phyloP scores from a whole-genome alignment of 2,888 invertebrate species.

The Lithophane socia region DNA sequence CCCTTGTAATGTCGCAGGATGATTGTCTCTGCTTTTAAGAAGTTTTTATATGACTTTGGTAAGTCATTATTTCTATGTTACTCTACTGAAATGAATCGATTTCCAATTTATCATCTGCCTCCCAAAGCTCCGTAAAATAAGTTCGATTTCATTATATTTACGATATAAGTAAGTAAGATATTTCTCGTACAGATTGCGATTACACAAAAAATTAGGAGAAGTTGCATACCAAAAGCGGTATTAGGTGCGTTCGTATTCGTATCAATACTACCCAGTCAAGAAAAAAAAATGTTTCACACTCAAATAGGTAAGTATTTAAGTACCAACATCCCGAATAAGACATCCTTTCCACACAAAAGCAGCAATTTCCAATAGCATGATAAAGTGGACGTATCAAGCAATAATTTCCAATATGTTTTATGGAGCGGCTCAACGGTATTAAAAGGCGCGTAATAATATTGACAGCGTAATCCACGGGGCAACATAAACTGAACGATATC shows the following conservation, averaged over 20 bases:
- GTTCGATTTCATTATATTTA: not conserved
- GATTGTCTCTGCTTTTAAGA: not conserved
- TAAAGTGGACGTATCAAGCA: slow-evolving; percentile 78
- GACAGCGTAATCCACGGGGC: slow-evolving; percentile 85
- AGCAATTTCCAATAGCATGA: slow-evolving; percentile 71
- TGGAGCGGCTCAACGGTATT: slow-evolving; percentile 88
- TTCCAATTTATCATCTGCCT: not conserved
- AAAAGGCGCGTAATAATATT: slow-evolving; percentile 89
- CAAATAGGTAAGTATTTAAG: slow-evolving; percentile 26
- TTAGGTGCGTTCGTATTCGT: not conserved
- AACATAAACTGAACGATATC: slow-evolving; percentile 86
- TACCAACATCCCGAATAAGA: slow-evolving; percentile 52
- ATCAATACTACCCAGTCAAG: not conserved
- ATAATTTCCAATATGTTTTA: slow-evolving; percentile 89
- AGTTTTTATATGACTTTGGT: not conserved
- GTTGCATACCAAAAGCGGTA: not conserved
- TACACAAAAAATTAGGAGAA: slow-evolving; percentile 1
- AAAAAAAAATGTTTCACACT: not conserved
- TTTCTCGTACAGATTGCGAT: not conserved
- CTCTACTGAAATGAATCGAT: not conserved
- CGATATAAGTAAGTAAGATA: not conserved
- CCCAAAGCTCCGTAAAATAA: not conserved
- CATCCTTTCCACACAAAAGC: slow-evolving; percentile 64
- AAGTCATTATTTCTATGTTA: not conserved
- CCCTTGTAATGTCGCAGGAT: not conserved